Conservation (phyloP, 2,113 vertebrate species). For the Pithys albifrons region DNA sequence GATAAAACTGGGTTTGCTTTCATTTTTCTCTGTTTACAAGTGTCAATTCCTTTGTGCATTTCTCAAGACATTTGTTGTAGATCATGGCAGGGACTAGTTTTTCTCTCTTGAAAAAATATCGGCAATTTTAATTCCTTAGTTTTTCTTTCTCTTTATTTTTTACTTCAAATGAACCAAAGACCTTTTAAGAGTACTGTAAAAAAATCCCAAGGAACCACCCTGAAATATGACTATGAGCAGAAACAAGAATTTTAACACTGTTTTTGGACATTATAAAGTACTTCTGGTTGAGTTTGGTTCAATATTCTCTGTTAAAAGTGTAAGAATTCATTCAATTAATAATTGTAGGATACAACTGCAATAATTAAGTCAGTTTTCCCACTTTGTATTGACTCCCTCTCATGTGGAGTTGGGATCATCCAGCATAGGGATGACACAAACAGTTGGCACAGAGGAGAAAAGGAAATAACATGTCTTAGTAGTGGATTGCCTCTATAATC, state of each 20-base stretch:
- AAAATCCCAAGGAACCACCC: neutral
- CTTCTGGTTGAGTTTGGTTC: neutral
- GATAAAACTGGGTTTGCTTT: neutral
- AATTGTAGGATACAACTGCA: neutral
- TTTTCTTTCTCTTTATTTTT: neutral
- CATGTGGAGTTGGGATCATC: accelerated
- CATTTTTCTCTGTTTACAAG: neutral
- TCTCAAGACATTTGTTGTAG: neutral
- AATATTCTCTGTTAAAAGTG: neutral
- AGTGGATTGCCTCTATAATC: neutral
- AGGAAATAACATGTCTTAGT: neutral
- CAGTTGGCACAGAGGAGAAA: neutral
- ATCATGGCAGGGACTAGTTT: neutral
- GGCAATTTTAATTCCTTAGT: neutral
- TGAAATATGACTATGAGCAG: neutral
- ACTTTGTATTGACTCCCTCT: neutral
- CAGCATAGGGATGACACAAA: neutral
- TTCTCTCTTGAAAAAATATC: neutral
- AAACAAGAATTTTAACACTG: neutral
- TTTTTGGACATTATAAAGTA: neutral
- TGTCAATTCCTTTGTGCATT: neutral
- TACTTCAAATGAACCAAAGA: neutral
- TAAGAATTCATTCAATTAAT: neutral
- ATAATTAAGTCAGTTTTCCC: neutral
- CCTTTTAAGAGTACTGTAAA: neutral